Percentiles rank a stretch among this genome's conserved stretches.
phyloP scores from a whole-genome alignment of 2,888 invertebrate genomes.

The Epiperipatus broadwayi region DNA sequence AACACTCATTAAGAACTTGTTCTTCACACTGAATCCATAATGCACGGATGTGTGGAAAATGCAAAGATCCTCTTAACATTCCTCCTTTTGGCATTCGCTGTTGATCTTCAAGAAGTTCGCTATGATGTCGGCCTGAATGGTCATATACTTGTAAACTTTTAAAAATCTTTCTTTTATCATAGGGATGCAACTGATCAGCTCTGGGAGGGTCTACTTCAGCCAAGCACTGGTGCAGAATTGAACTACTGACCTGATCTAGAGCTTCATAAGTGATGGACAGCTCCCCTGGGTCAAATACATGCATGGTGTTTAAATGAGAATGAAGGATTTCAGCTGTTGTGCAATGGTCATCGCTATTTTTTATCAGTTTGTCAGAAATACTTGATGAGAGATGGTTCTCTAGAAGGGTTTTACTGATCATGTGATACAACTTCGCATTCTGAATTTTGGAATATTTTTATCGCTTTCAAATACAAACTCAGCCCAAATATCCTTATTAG shows the following conservation, averaged over 20 bases:
- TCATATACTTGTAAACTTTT: conserved; percentile 58
- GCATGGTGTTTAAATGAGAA: too few relatives aligned
- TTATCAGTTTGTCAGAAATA: too few relatives aligned
- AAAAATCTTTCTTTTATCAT: conserved; percentile 64
- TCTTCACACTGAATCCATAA: conserved; percentile 67
- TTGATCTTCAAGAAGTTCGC: conserved; percentile 48
- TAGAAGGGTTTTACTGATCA: too few relatives aligned
- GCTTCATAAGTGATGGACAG: too few relatives aligned
- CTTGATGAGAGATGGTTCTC: too few relatives aligned
- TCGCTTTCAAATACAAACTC: too few relatives aligned
- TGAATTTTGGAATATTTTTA: too few relatives aligned
- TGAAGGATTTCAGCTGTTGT: too few relatives aligned
- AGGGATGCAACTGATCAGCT: conserved; percentile 66
- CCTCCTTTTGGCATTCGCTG: conserved; percentile 38
- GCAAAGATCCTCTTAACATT: conserved; percentile 47
- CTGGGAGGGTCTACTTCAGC: conserved; percentile 53
- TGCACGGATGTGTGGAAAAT: conserved; percentile 50
- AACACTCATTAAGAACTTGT: conserved; percentile 48
- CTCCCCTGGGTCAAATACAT: too few relatives aligned
- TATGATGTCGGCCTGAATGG: conserved; percentile 45
- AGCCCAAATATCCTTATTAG: conserved; percentile 18
- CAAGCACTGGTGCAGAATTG: conserved; percentile 49
- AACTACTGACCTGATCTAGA: too few relatives aligned
- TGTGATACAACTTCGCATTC: too few relatives aligned
- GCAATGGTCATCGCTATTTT: too few relatives aligned